phyloP scores from a whole-genome alignment of 2,797 vertebrate genomes.

The Diplodus puntazzo region DNA sequence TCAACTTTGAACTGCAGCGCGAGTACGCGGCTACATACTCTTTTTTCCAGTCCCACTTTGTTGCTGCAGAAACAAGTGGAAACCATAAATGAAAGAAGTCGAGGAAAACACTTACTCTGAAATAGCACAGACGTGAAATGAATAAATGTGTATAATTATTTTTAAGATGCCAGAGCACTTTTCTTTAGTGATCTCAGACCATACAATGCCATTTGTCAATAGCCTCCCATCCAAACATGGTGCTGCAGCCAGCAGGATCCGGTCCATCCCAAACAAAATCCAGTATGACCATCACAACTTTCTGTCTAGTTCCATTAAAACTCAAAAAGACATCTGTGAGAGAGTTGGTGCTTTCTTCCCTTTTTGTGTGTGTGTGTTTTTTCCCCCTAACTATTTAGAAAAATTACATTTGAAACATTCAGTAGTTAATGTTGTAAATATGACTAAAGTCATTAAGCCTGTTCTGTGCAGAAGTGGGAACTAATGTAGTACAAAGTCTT shows the following conservation, averaged over 20 bases:
- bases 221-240: background rate
- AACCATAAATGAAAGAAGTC: constrained; percentile 25
- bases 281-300: background rate
- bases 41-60: constrained; percentile 13
- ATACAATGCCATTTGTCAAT: background rate
- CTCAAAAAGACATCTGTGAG: background rate
- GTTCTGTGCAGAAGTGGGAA: background rate
- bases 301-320: background rate
- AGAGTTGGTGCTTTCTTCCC: background rate
- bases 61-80: constrained; percentile 26
- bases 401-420: background rate
- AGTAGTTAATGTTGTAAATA: background rate
- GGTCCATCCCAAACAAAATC: constrained; percentile 1
- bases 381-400: too few relatives aligned
- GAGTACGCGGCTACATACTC: constrained; percentile 7
- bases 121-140: constrained; percentile 31
- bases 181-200: constrained; percentile 20
- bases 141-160: constrained; percentile 28
- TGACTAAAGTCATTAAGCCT: background rate
- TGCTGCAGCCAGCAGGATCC: background rate
- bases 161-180: constrained; percentile 10
- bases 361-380: background rate
- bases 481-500: too few relatives aligned
- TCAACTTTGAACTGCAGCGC: constrained; percentile 40
- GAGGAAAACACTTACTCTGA: constrained; percentile 11